phyloP scores from a whole-genome alignment of 1,140 invertebrate genomes.

The Yoshiicerus persimilis region DNA sequence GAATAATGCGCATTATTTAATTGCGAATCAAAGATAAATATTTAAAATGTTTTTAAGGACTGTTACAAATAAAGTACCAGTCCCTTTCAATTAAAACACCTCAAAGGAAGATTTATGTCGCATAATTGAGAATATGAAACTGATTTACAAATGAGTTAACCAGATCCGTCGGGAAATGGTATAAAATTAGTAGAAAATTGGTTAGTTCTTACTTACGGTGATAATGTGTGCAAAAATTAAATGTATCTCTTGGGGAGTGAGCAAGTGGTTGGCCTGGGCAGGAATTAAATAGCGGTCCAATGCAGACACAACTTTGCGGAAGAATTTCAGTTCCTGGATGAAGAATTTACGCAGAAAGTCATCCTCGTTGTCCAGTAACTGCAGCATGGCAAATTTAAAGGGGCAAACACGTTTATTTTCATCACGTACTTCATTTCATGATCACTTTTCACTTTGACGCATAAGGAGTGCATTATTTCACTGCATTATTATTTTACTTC shows the following conservation, averaged over 20 bases:
- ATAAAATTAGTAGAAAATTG: background rate
- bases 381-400: background rate
- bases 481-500: too few species aligned
- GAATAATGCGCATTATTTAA: too few species aligned
- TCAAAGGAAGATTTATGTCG: background rate
- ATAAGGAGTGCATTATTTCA: too few species aligned
- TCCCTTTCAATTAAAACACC: background rate
- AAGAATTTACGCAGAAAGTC: constrained; percentile 44
- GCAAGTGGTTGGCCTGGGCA: constrained; percentile 44
- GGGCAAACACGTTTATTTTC: background rate
- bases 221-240: constrained; percentile 47
- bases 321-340: constrained; percentile 47
- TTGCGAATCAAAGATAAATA: too few species aligned
- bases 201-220: constrained; percentile 31
- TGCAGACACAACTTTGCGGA: constrained; percentile 42
- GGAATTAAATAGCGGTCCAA: constrained; percentile 47
- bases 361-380: constrained; percentile 48
- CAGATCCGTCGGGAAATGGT: background rate
- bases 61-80: too few species aligned
- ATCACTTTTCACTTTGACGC: background rate
- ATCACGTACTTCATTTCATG: background rate
- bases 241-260: constrained; percentile 44
- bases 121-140: background rate
- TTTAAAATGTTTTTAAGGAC: too few species aligned
- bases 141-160: background rate